phyloP scores from a whole-genome alignment of 2,113 vertebrate species.

The Ammodytes dubius region DNA sequence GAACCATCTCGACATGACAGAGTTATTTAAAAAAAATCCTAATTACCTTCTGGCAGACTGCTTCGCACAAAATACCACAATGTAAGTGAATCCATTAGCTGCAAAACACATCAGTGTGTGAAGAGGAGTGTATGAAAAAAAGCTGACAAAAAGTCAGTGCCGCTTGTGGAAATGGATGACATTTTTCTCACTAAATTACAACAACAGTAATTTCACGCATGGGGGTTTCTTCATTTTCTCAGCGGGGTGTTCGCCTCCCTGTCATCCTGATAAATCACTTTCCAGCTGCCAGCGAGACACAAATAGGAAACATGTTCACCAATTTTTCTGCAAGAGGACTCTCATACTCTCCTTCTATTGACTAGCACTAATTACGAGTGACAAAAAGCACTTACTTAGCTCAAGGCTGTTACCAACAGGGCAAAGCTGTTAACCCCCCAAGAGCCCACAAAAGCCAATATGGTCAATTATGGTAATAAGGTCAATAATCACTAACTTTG shows the following conservation, averaged over 20 bases:
- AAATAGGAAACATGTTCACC: slow-evolving; percentile 57
- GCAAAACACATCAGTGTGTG: slow-evolving; percentile 32
- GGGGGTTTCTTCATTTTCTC: slow-evolving; percentile 59
- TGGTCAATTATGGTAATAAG: neutral
- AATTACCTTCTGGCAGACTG: slow-evolving; percentile 48
- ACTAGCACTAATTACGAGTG: slow-evolving; percentile 13
- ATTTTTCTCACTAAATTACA: slow-evolving; percentile 62
- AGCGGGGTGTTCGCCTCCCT: slow-evolving; percentile 34
- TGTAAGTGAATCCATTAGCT: slow-evolving; percentile 17
- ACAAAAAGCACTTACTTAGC: slow-evolving; percentile 15
- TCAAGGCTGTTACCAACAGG: neutral
- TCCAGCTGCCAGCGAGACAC: slow-evolving; percentile 58
- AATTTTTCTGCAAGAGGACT: slow-evolving; percentile 39
- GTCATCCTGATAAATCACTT: slow-evolving; percentile 61
- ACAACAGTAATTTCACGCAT: slow-evolving; percentile 69
- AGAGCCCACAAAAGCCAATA: neutral
- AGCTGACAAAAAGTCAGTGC: slow-evolving; percentile 13
- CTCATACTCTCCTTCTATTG: slow-evolving; percentile 23
- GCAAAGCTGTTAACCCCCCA: slow-evolving; percentile 13
- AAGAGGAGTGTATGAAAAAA: slow-evolving; percentile 48
- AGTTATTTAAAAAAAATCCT: slow-evolving; percentile 12
- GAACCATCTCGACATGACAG: slow-evolving; percentile 46
- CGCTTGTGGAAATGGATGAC: slow-evolving; percentile 39
- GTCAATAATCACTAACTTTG: neutral
- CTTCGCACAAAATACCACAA: slow-evolving; percentile 27